Base-by-base conservation (phyloP, 1,140 invertebrate species). In the Drosophila jambulina region DNA sequence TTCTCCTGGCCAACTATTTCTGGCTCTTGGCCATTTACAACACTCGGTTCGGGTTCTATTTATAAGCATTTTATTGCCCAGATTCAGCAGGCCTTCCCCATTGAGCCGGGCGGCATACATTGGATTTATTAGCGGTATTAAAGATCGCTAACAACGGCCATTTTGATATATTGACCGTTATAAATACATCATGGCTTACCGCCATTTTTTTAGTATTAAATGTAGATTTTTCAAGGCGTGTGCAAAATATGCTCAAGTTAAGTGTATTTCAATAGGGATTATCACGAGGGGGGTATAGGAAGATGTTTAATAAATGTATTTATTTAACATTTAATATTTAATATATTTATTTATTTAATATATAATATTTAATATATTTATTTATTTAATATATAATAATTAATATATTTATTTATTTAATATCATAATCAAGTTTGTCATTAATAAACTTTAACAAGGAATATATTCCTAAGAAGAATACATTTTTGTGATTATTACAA, bases 61-160 rank as follows among this genome's bases (percentile, higher is more conserved):
- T 77, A 76, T 71, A 82, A 58, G 45, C 62, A 63, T 80, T 82
- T 87, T 77, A 82, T 80, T 75, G 49, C 67, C 45, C 21, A 42
- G 54, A 77, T 58, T 38, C 57, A 57, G 49, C 57, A 77, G 23
- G 40, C 29, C 40, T 69, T 63, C 43, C 38, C 38, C 32, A 36
- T 54, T 54, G 46, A 29, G 29, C 43, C 19, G 17, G 71, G 46
- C 54, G 34, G 51, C 64, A 70, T 45, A 59, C 25, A 72, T 75
- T 69, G 60, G 32, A 38, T 76, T 53, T 64, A 62, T 65, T 72
- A 43, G 43, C 42, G 67, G 67, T 54, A 54, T 67, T 27, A 53
- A 54, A 68, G 42, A 71, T 48, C 34, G 68, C 46, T 34, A 46
- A 68, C 45, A n/a, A 23, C 45, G 5, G 29, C 2, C 45, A 36